These are phyloP conservation scores for Malacoctenus gilli DNA, from an alignment of 2,797 vertebrate species.

Conservation along the genomic window DNA sequence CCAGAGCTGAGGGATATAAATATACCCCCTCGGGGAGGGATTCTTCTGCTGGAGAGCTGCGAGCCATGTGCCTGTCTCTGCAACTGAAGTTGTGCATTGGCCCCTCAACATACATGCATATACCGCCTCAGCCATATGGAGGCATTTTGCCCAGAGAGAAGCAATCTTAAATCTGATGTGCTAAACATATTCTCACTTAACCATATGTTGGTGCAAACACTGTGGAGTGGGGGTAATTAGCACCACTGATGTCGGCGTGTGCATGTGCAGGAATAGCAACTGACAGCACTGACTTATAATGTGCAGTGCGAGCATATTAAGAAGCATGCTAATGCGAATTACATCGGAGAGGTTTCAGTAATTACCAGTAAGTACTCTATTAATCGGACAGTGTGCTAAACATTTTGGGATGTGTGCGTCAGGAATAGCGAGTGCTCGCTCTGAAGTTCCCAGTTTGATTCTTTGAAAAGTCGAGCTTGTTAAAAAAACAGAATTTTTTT, in stretches of 20 bases:
- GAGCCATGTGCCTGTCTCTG: slow-evolving; percentile 58
- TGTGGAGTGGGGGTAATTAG: slow-evolving; percentile 51
- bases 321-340: slow-evolving; percentile 23
- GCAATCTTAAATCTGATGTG: slow-evolving; percentile 47
- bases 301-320: slow-evolving; percentile 25
- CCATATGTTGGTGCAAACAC: slow-evolving; percentile 46
- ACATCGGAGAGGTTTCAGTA: slow-evolving; percentile 11
- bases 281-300: slow-evolving; percentile 41
- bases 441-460: too few species aligned
- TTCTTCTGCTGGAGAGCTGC: slow-evolving; percentile 57
- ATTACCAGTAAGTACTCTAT: slow-evolving; percentile 22
- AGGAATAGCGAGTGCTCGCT: not conserved
- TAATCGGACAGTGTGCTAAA: slow-evolving; percentile 16
- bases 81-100: slow-evolving; percentile 47
- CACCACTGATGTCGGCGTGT: slow-evolving; percentile 41
- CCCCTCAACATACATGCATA: slow-evolving; percentile 23
- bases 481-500: too few species aligned
- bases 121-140: slow-evolving; percentile 52
- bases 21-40: slow-evolving; percentile 62
- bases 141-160: slow-evolving; percentile 26
- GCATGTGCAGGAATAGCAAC: slow-evolving; percentile 33
- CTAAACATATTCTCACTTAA: slow-evolving; percentile 59
- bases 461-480: too few species aligned
- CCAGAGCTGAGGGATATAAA: slow-evolving; percentile 73
- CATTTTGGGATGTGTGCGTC: slow-evolving; percentile 1